phyloP scores from a whole-genome alignment of 2,888 invertebrate genomes.

The Eulithis prunata region DNA sequence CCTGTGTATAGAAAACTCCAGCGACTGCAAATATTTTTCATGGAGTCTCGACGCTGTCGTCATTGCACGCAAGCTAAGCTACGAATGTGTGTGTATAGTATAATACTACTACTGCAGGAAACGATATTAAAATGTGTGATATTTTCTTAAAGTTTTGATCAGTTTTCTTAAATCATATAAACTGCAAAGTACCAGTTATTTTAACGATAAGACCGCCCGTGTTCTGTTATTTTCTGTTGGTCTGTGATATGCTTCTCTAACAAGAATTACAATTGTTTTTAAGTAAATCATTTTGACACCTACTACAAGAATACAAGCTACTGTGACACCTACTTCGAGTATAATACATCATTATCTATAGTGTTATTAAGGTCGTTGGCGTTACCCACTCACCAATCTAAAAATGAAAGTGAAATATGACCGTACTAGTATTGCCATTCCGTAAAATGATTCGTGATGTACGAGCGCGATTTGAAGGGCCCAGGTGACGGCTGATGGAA shows the following conservation, averaged over 20 bases:
- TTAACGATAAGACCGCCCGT: too few species aligned
- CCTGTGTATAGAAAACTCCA: constrained; percentile 37
- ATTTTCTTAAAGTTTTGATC: background rate
- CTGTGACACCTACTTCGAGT: too few species aligned
- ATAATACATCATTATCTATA: too few species aligned
- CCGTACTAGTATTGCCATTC: constrained; percentile 62
- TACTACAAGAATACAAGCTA: too few species aligned
- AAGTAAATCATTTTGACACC: too few species aligned
- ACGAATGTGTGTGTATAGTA: background rate
- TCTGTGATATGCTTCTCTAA: too few species aligned
- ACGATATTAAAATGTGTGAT: constrained; percentile 13
- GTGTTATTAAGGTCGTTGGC: too few species aligned
- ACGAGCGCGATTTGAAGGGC: constrained; percentile 61
- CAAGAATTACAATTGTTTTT: too few species aligned
- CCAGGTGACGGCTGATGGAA: constrained; percentile 62
- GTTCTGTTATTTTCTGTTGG: too few species aligned
- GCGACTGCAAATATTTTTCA: constrained; percentile 67
- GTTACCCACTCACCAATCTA: background rate
- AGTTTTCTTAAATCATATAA: too few species aligned
- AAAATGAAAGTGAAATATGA: constrained; percentile 59
- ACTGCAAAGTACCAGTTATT: too few species aligned
- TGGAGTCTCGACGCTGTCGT: constrained; percentile 53
- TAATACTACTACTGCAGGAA: background rate
- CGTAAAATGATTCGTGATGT: constrained; percentile 75
- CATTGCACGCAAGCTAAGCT: constrained; percentile 56